A percentile compares a stretch with the other conserved stretches of the same genome.
These are phyloP conservation scores for Rhadina sibilatrix DNA, from an alignment of 2,113 vertebrate species.

Conservation along the genomic window DNA sequence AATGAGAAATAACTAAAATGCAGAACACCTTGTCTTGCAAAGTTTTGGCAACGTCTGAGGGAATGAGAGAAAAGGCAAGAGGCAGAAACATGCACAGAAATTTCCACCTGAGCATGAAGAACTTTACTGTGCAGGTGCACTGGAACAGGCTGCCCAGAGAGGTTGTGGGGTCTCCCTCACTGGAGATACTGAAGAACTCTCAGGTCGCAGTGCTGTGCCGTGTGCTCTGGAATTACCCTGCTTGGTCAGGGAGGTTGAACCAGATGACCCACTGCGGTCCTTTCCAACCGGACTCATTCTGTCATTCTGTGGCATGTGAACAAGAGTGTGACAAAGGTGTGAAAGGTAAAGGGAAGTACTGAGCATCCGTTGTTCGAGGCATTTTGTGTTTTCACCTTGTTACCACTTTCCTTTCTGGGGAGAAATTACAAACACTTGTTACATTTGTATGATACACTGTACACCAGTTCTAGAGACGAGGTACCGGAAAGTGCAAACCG, in stretches of 20 bases:
- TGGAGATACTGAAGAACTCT: rapidly evolving
- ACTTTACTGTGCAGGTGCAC: neutral
- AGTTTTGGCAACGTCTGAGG: neutral
- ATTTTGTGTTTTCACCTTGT: neutral
- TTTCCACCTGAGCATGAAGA: too few relatives aligned
- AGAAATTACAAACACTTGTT: rapidly evolving
- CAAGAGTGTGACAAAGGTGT: too few relatives aligned
- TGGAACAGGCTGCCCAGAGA: neutral
- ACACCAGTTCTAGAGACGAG: neutral
- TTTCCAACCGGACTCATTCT: neutral
- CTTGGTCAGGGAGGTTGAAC: neutral
- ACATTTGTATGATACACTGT: rapidly evolving
- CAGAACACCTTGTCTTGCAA: rapidly evolving
- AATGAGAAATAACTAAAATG: neutral
- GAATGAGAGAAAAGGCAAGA: neutral
- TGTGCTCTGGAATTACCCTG: neutral
- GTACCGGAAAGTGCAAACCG: neutral
- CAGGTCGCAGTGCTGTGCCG: rapidly evolving
- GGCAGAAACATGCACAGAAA: neutral
- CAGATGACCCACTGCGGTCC: neutral
- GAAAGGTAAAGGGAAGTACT: neutral
- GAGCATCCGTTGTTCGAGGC: rapidly evolving
- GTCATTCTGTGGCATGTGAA: neutral
- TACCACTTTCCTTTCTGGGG: neutral
- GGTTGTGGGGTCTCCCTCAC: neutral